Evolutionary conservation across 2,797 vertebrate genomes (phyloP), one percentile per base, ranked within the genome.

Genomic region (Manis javanica): DNA sequence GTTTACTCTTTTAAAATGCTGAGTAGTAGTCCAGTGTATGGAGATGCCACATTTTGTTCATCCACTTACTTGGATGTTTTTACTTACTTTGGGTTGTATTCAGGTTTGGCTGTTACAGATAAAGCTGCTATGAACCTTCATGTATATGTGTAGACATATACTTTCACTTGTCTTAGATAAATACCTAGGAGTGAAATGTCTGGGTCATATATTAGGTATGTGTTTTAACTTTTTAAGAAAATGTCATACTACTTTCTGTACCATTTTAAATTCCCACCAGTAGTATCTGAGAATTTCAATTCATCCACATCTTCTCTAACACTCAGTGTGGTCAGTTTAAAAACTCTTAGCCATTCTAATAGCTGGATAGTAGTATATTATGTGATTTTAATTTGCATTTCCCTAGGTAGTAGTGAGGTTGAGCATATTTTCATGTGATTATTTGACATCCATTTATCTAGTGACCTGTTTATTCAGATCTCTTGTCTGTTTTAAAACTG

Each of bases 91-190:
- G 75, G 34, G 14, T 42, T 24, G 14, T 78, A 63, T 46, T 53
- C 61, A 69, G 69, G 55, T 55, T 90, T 75, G 13, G 15, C 29
- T 46, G 0, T 72, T 71, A 34, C 49, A 69, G 69, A 46, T 66
- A 64, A 90, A 90, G 68, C 12, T 87, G 26, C 69, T 53, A 0
- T 29, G 51, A 81, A 7, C 57, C 51, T 46, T 84, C 5, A 23
- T 63, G 9, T 31, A n/a, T 18, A 23, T 46, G n/a, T 46, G 19
- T 37, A 42, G 61, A 61, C 51, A 68, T 26, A 7, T 24, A 53
- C 59, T 81, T 92, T 85, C 34, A 71, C 69, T 66, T 85, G 19
- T 78, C 34, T 92, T 85, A 87, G 34, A 61, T 71, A 77, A 86
- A 87, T 49, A 61, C 37, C 29, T 66, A 14, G 11, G 24, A 46